Conservation (phyloP, 2,797 vertebrate genomes). For the Argyrosomus regius region DNA sequence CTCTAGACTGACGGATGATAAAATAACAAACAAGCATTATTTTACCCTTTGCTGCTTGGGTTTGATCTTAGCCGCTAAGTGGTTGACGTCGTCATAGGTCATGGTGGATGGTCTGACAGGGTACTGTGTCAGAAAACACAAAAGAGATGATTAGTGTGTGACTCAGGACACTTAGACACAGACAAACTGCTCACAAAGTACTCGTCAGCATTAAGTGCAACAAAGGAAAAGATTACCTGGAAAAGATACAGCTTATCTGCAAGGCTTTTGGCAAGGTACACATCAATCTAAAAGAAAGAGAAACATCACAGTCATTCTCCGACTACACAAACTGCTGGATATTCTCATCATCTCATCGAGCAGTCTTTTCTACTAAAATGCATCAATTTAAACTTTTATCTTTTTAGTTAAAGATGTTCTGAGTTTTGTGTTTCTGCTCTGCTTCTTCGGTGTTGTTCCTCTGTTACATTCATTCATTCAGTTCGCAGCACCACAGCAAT, state of each 20-base stretch:
- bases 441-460: not conserved
- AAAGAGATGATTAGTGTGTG: not conserved
- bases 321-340: not conserved
- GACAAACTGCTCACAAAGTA: not conserved
- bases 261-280: constrained; percentile 97
- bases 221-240: constrained; percentile 87
- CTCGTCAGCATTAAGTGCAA: not conserved
- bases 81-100: constrained; percentile 93
- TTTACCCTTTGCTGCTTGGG: constrained; percentile 96
- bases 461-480: not conserved
- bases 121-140: constrained; percentile 85
- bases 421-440: not conserved
- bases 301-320: not conserved
- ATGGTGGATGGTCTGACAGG: constrained; percentile 94
- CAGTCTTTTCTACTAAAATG: not conserved
- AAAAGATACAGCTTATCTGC: constrained; percentile 97
- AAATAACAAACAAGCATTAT: not conserved
- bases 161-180: not conserved
- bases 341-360: not conserved
- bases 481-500: not conserved
- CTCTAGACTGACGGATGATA: not conserved
- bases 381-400: not conserved
- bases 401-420: not conserved
- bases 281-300: constrained; percentile 89
- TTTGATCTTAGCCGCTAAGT: constrained; percentile 95